phyloP scores from a whole-genome alignment of 2,797 vertebrate genomes.

The Coilia nasus region DNA sequence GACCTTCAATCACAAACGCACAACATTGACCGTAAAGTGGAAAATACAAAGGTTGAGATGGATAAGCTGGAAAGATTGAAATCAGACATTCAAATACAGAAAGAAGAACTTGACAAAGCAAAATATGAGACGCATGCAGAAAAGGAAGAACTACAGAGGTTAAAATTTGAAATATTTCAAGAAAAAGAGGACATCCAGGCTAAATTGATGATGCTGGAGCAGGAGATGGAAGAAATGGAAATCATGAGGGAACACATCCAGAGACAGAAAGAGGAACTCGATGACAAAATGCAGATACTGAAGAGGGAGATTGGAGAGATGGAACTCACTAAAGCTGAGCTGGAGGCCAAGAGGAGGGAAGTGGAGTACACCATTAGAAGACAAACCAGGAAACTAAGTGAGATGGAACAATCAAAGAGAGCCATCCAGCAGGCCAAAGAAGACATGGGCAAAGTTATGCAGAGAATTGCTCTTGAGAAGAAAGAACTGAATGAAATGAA shows the following conservation, averaged over 20 bases:
- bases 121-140: background rate
- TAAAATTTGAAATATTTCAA: background rate
- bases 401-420: slow-evolving; percentile 30
- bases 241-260: background rate
- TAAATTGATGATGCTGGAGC: background rate
- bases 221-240: background rate
- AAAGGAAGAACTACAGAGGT: slow-evolving; percentile 1
- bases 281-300: background rate
- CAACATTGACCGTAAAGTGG: slow-evolving; percentile 26
- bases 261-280: background rate
- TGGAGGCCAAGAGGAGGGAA: background rate
- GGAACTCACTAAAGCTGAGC: background rate
- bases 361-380: slow-evolving; percentile 24
- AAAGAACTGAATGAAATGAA: background rate
- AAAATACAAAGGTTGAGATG: slow-evolving; percentile 19
- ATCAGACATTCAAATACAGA: background rate
- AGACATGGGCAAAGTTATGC: slow-evolving; percentile 4
- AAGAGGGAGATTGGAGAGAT: background rate
- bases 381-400: slow-evolving; percentile 30
- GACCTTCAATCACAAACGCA: slow-evolving; percentile 12
- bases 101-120: background rate
- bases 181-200: slow-evolving; percentile 10
- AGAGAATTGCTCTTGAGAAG: slow-evolving; percentile 10
- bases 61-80: slow-evolving; percentile 23
- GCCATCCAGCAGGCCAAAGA: slow-evolving; percentile 22